Conservation (phyloP, 1,140 invertebrate species). For the Dendroctonus ponderosae region DNA sequence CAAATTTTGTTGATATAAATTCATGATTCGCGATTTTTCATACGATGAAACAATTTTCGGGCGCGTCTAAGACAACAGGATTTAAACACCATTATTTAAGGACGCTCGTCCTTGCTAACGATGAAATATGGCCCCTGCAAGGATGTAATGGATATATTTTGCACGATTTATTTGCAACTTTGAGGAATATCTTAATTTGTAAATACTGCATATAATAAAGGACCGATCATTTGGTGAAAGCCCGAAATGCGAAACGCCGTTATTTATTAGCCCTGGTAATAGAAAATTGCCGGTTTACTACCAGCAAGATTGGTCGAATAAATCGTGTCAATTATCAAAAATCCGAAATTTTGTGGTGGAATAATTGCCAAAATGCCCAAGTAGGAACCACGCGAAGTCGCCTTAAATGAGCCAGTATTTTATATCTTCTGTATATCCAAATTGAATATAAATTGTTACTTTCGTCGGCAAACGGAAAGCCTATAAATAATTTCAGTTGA, state of each 20-base stretch:
- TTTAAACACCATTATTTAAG: conserved; percentile 37
- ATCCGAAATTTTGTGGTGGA: neutral
- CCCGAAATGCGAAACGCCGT: too few species aligned
- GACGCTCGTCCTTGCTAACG: conserved; percentile 29
- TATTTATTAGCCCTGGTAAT: too few species aligned
- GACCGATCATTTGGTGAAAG: too few species aligned
- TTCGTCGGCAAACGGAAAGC: conserved; percentile 18
- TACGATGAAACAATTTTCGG: conserved; percentile 23
- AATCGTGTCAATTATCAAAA: neutral
- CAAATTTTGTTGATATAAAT: conserved; percentile 19
- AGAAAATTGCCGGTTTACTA: too few species aligned
- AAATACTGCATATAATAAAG: too few species aligned
- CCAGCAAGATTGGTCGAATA: neutral
- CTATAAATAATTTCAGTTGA: conserved; percentile 24
- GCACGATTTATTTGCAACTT: too few species aligned
- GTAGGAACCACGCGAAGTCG: conserved; percentile 21
- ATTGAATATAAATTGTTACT: conserved; percentile 28
- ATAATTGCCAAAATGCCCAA: conserved; percentile 15
- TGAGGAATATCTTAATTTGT: too few species aligned
- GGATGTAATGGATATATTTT: too few species aligned
- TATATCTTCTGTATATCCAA: conserved; percentile 12
- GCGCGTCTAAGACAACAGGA: conserved; percentile 31
- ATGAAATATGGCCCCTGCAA: conserved; percentile 29
- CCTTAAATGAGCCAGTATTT: conserved; percentile 17
- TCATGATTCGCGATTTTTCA: conserved; percentile 21